phyloP scores from a whole-genome alignment of 2,113 vertebrate species.

The Ceyx cyanopectus region DNA sequence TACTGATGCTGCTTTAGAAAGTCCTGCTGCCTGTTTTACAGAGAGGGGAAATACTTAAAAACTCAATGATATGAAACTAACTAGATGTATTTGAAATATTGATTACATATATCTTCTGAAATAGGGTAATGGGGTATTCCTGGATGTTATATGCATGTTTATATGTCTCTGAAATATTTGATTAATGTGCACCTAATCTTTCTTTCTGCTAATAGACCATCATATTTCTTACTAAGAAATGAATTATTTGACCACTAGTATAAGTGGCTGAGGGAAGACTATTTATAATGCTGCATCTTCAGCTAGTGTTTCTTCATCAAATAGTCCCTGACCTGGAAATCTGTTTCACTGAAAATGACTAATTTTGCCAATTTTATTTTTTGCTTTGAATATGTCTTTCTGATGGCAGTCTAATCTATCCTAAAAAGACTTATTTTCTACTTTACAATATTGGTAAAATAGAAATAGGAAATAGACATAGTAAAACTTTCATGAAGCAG shows the following conservation, averaged over 20 bases:
- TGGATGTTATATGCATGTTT: constrained; percentile 41
- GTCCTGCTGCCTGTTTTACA: not conserved
- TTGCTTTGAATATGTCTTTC: constrained; percentile 67
- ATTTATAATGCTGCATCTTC: constrained; percentile 74
- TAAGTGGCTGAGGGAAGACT: constrained; percentile 66
- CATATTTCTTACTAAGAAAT: constrained; percentile 74
- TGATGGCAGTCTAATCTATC: constrained; percentile 56
- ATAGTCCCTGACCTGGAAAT: constrained; percentile 67
- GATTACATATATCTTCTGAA: constrained; percentile 55
- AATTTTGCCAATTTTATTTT: constrained; percentile 66
- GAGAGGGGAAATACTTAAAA: not conserved
- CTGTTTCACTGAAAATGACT: constrained; percentile 62
- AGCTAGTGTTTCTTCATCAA: constrained; percentile 47
- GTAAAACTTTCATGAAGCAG: not conserved
- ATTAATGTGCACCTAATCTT: constrained; percentile 74
- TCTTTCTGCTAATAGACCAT: constrained; percentile 74
- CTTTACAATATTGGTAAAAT: not conserved
- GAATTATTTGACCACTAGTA: constrained; percentile 59
- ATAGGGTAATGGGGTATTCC: not conserved
- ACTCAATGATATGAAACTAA: constrained; percentile 34
- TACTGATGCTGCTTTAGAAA: constrained; percentile 27
- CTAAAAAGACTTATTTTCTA: constrained; percentile 45
- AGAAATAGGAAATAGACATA: not conserved
- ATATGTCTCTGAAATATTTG: constrained; percentile 66
- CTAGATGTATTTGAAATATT: constrained; percentile 57